A percentile compares a stretch with the other conserved stretches of the same genome.
Evolutionary conservation across 2,113 vertebrate species (phyloP).

Genomic region (Epinephelus moara): DNA sequence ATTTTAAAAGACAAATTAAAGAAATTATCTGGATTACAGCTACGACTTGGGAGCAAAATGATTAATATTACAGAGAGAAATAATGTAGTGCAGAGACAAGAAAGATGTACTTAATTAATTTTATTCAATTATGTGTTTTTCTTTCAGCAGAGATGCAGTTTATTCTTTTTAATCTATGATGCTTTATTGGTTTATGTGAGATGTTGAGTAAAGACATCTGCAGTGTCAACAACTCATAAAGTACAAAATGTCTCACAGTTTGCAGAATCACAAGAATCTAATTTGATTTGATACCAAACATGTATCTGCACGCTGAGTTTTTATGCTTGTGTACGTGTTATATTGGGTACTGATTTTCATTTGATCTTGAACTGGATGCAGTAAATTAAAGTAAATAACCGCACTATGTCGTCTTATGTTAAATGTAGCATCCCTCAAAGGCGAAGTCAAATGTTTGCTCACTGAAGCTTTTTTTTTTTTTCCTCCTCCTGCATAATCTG

Average conservation of each 20-base stretch:
- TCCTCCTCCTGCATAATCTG: constrained; percentile 67
- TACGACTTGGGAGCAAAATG: constrained; percentile 19
- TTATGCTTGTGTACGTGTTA: neutral
- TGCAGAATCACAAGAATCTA: neutral
- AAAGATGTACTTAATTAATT: neutral
- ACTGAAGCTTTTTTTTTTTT: constrained; percentile 44
- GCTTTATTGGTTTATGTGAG: neutral
- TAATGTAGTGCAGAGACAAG: neutral
- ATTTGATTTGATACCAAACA: neutral
- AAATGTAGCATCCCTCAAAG: constrained; percentile 67
- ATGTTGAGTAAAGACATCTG: constrained; percentile 8
- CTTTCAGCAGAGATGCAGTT: constrained; percentile 4
- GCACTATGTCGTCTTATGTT: constrained; percentile 31
- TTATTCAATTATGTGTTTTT: neutral
- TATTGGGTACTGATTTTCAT: constrained; percentile 24
- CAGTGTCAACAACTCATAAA: neutral
- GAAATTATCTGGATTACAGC: constrained; percentile 32
- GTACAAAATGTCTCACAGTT: neutral
- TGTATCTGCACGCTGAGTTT: neutral
- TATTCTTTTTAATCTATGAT: constrained; percentile 11
- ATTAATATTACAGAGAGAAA: constrained; percentile 21
- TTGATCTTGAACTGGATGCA: constrained; percentile 44
- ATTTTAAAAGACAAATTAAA: constrained; percentile 34
- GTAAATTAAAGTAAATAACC: constrained; percentile 49
- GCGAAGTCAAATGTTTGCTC: constrained; percentile 70